Conservation (phyloP, 1,140 invertebrate species). For the Drosophila ananassae region DNA sequence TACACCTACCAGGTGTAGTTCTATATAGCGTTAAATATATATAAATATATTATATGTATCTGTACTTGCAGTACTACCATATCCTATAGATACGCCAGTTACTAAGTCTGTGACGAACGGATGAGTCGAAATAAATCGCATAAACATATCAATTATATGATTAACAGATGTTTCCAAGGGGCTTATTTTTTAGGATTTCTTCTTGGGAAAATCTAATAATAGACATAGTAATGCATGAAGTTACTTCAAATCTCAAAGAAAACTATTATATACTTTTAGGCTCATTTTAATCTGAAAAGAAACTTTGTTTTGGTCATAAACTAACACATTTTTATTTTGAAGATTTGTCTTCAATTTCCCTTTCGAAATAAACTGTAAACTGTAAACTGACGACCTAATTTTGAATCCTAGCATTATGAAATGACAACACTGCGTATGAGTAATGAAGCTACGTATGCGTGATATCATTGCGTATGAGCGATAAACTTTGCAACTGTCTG, state of each 20-base stretch:
- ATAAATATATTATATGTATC: constrained; percentile 4
- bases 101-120: constrained; percentile 23
- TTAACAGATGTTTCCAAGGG: background rate
- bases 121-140: constrained; percentile 45
- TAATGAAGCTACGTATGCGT: background rate
- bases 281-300: background rate
- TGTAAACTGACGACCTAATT: background rate
- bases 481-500: constrained; percentile 1
- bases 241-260: background rate
- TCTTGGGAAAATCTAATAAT: no score
- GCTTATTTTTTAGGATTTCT: background rate
- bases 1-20: constrained; percentile 11
- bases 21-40: constrained; percentile 19
- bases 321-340: no score
- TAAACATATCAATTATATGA: constrained; percentile 41
- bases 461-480: constrained; percentile 4
- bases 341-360: background rate
- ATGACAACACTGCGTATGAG: constrained; percentile 7
- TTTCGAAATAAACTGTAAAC: background rate
- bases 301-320: background rate
- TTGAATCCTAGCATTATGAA: background rate
- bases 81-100: constrained; percentile 15
- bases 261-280: background rate
- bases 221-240: no score
- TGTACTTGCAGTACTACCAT: constrained; percentile 4